A percentile compares a stretch with the other conserved stretches of the same genome.
These are phyloP conservation scores for Phymanthus crucifer DNA, from an alignment of 92 coral and sea anemone species.

Conservation along the genomic window DNA sequence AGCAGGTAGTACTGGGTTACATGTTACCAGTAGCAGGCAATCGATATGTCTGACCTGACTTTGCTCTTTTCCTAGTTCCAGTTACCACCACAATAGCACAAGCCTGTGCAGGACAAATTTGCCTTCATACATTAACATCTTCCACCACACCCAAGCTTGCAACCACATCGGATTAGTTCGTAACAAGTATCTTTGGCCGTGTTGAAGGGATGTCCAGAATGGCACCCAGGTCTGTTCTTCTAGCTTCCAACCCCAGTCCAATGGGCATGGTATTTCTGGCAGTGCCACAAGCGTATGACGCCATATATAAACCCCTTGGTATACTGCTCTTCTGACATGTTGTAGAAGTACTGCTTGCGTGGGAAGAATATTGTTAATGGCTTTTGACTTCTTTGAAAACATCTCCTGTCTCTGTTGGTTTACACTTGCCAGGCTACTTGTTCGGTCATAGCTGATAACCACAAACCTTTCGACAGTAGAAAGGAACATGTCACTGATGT, in stretches of 20 bases:
- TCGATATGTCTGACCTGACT: too few relatives aligned
- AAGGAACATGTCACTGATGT: slow-evolving; percentile 31
- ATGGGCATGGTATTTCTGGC: slow-evolving; percentile 55
- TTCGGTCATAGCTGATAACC: slow-evolving; percentile 40
- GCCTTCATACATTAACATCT: too few relatives aligned
- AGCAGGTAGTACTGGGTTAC: too few relatives aligned
- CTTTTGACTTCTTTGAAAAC: slow-evolving; percentile 46
- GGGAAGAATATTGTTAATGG: slow-evolving; percentile 43
- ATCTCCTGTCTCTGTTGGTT: slow-evolving; percentile 46
- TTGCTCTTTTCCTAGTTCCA: too few relatives aligned
- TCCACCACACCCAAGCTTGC: too few relatives aligned
- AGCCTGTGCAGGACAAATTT: too few relatives aligned
- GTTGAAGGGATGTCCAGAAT: slow-evolving; percentile 56
- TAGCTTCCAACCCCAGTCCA: slow-evolving; percentile 65
- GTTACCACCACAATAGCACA: too few relatives aligned
- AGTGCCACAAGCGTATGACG: slow-evolving; percentile 43
- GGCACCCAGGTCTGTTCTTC: slow-evolving; percentile 58
- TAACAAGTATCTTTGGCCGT: slow-evolving; percentile 7
- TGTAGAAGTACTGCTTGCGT: slow-evolving; percentile 56
- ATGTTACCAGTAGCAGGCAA: too few relatives aligned
- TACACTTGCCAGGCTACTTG: slow-evolving; percentile 45
- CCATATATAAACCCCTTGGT: slow-evolving; percentile 47
- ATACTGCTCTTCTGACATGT: slow-evolving; percentile 56
- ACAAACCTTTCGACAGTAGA: slow-evolving; percentile 44
- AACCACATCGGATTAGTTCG: too few relatives aligned